These are phyloP conservation scores for Squalus acanthias DNA, from an alignment of 2,797 vertebrate genomes.

Conservation along the genomic window DNA sequence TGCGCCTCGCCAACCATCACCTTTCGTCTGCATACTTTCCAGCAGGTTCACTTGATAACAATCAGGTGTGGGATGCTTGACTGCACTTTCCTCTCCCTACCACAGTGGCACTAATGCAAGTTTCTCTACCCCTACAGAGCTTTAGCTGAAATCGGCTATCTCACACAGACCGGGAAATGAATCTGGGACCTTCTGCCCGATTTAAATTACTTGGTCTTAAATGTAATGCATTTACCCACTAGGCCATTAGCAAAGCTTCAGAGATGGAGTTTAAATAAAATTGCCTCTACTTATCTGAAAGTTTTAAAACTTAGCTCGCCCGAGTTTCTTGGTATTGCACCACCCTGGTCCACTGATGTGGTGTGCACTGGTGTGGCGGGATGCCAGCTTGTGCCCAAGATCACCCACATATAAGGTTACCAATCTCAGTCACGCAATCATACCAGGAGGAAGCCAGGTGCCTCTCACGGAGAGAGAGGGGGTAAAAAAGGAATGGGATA, in stretches of 20 bases:
- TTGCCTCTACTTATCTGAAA: neutral
- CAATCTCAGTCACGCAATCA: neutral
- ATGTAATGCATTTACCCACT: neutral
- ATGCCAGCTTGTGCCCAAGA: neutral
- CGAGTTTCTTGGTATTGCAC: neutral
- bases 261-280: neutral
- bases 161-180: neutral
- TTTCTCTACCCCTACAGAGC: neutral
- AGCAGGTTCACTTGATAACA: neutral
- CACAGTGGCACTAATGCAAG: neutral
- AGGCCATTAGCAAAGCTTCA: neutral
- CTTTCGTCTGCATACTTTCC: neutral
- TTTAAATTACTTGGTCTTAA: neutral
- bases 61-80: neutral
- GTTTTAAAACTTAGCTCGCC: neutral
- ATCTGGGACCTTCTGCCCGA: neutral
- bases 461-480: neutral
- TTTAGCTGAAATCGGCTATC: neutral
- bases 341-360: neutral
- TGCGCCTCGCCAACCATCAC: neutral
- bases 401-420: neutral
- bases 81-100: neutral
- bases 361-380: too few species aligned
- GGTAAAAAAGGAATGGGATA: neutral
- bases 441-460: neutral